phyloP scores from a whole-genome alignment of 2,797 vertebrate species.

The Smutsia gigantea region DNA sequence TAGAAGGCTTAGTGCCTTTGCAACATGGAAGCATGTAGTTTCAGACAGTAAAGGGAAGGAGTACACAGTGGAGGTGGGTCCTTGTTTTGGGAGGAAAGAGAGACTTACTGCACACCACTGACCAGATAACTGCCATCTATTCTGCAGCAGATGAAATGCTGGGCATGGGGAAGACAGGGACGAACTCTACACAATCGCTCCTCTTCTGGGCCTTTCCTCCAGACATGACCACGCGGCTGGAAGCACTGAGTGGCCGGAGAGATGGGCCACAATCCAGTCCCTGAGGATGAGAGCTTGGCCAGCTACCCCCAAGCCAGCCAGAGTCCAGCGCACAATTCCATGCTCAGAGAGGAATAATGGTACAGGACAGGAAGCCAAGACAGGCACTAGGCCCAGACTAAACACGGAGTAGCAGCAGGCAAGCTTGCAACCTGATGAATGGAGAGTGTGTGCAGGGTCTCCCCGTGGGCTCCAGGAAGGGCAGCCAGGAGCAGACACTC shows the following conservation, averaged over 20 bases:
- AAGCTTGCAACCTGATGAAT: background rate
- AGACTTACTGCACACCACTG: background rate
- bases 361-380: background rate
- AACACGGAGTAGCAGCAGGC: fast-evolving
- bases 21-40: background rate
- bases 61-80: background rate
- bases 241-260: background rate
- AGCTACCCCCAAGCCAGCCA: background rate
- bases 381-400: conserved; percentile 5
- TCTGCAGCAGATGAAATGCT: background rate
- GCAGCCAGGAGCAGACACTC: background rate
- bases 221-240: too few relatives aligned
- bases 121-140: background rate
- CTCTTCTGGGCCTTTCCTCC: background rate
- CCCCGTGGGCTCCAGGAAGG: background rate
- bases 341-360: background rate
- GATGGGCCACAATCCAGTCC: background rate
- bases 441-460: fast-evolving
- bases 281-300: background rate
- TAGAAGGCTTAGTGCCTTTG: background rate
- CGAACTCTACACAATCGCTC: fast-evolving
- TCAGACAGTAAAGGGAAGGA: background rate
- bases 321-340: background rate
- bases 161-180: background rate
- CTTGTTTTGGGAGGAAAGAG: background rate